Percentiles rank a stretch among this genome's conserved stretches.
Conservation (phyloP, 2,797 vertebrate genomes). For the Xenentodon cancila region DNA sequence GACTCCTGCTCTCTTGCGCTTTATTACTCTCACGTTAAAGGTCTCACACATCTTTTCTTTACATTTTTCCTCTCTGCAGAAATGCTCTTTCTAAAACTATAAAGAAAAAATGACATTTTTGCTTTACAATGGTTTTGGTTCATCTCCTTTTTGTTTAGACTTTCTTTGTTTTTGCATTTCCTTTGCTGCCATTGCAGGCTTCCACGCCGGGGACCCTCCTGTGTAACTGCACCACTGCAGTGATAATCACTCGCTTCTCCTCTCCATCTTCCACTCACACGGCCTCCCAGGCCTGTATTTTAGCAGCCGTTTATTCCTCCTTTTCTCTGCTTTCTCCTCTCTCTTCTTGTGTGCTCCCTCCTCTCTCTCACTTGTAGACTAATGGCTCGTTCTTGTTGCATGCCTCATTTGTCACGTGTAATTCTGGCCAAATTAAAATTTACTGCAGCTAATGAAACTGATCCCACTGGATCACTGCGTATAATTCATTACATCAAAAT, state of each 20-base stretch:
- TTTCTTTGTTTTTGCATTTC: background rate
- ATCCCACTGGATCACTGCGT: background rate
- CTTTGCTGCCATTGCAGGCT: slow-evolving; percentile 1
- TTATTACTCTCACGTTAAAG: background rate
- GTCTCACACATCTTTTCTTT: background rate
- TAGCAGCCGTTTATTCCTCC: slow-evolving; percentile 9
- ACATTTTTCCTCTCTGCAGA: slow-evolving; percentile 1
- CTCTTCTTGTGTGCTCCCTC: background rate
- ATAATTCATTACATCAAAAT: background rate
- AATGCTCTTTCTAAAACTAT: slow-evolving; percentile 13
- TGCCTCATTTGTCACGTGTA: background rate
- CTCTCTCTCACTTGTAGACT: background rate
- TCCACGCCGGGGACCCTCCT: slow-evolving; percentile 18
- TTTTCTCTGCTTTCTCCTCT: slow-evolving; percentile 4
- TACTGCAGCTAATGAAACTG: background rate
- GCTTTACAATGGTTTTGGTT: slow-evolving; percentile 7
- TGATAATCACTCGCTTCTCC: slow-evolving; percentile 27
- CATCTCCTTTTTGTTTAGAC: slow-evolving; percentile 8
- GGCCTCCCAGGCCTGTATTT: slow-evolving; percentile 6
- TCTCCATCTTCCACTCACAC: slow-evolving; percentile 4
- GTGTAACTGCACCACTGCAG: slow-evolving; percentile 1
- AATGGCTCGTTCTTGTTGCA: background rate
- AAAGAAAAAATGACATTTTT: slow-evolving; percentile 10
- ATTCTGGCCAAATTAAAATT: slow-evolving; percentile 2
- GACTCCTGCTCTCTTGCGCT: slow-evolving; percentile 4